Conservation (phyloP, 2,888 invertebrate species). For the Embidobia sp. region DNA sequence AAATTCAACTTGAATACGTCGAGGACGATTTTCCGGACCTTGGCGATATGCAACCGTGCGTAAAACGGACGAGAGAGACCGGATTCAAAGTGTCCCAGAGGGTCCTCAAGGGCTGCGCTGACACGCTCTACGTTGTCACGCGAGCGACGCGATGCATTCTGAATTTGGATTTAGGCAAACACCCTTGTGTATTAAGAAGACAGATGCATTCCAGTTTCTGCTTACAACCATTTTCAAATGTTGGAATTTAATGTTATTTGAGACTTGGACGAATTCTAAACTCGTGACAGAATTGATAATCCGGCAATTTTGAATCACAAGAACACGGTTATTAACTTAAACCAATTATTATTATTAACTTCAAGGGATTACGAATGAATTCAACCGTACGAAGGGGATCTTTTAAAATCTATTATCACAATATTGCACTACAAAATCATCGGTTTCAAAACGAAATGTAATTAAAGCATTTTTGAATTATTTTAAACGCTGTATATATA, state of each 20-base stretch:
- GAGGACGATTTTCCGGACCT: conserved; percentile 61
- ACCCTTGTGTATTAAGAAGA: conserved; percentile 77
- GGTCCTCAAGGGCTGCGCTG: conserved; percentile 68
- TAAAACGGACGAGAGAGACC: conserved; percentile 68
- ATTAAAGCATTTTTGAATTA: too few relatives aligned
- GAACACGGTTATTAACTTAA: too few relatives aligned
- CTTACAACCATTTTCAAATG: conserved; percentile 58
- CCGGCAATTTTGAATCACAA: not conserved
- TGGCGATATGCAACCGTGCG: conserved; percentile 74
- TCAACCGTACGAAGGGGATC: too few relatives aligned
- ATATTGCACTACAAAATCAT: too few relatives aligned
- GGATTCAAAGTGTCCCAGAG: conserved; percentile 75
- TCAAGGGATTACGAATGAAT: conserved; percentile 1
- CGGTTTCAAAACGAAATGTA: too few relatives aligned
- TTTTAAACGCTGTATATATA: too few relatives aligned
- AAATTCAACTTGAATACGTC: conserved; percentile 71
- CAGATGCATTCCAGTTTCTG: conserved; percentile 61
- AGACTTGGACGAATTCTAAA: conserved; percentile 36
- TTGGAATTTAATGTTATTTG: conserved; percentile 40
- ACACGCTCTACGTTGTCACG: conserved; percentile 55
- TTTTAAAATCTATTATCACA: too few relatives aligned
- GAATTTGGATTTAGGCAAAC: conserved; percentile 77
- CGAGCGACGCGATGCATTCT: conserved; percentile 69
- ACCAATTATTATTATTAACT: too few relatives aligned
- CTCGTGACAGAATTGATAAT: conserved; percentile 42